Percentiles rank a stretch among this genome's conserved stretches.
Conservation (phyloP, 2,113 vertebrate species). For the Labeo rohita region DNA sequence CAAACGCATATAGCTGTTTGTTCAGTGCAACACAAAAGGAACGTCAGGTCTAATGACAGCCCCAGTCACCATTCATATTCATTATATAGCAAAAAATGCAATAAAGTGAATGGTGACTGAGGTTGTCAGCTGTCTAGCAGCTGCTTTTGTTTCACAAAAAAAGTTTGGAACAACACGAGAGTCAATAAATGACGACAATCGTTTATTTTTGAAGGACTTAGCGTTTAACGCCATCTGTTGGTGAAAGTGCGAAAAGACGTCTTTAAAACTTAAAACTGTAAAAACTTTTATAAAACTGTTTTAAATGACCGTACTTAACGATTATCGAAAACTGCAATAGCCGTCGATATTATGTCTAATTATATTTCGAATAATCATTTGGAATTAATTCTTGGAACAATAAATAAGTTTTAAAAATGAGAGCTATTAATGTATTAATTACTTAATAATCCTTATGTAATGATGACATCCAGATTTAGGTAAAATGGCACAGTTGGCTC, state of each 20-base stretch:
- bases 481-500: not conserved
- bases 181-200: not conserved
- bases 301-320: not conserved
- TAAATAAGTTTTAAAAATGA: too few species aligned
- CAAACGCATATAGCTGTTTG: not conserved
- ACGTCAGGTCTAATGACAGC: not conserved
- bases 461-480: too few species aligned
- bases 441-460: too few species aligned
- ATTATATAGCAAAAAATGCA: not conserved
- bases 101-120: not conserved
- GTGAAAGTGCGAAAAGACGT: not conserved
- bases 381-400: too few species aligned
- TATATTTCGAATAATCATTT: too few species aligned
- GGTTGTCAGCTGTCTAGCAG: not conserved
- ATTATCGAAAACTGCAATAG: not conserved
- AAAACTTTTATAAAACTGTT: too few species aligned
- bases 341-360: too few species aligned
- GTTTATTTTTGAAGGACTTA: not conserved
- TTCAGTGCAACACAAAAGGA: not conserved
- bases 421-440: too few species aligned
- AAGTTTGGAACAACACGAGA: not conserved
- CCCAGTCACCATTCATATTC: not conserved
- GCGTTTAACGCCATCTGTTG: not conserved
- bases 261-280: too few species aligned
- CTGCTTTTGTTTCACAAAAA: not conserved